Percentiles rank a stretch among this genome's conserved stretches.
These are phyloP conservation scores for Gobio occitaniae DNA, from an alignment of 2,797 vertebrate genomes.

Conservation along the genomic window DNA sequence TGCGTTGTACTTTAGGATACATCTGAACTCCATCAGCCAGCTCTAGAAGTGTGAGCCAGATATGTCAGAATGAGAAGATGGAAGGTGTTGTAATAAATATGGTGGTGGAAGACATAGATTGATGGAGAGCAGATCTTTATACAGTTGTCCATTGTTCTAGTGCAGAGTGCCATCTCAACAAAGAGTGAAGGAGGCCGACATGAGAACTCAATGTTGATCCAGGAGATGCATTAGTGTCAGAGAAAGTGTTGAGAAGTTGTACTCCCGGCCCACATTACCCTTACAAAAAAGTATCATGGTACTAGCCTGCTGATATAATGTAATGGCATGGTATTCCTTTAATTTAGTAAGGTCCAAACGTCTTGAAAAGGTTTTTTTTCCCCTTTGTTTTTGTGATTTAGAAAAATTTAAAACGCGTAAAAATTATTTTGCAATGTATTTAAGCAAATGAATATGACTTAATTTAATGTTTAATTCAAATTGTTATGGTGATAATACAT, in stretches of 20 bases:
- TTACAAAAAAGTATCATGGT: constrained; percentile 29
- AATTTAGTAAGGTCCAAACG: background rate
- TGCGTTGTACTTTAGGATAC: background rate
- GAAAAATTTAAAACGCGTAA: background rate
- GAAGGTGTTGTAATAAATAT: constrained; percentile 3
- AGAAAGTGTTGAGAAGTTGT: constrained; percentile 18
- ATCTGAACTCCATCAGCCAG: constrained; percentile 4
- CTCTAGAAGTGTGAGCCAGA: constrained; percentile 11
- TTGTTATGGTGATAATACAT: background rate
- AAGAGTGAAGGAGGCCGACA: background rate
- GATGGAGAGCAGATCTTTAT: background rate
- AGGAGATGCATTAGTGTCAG: constrained; percentile 16
- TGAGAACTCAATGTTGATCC: background rate
- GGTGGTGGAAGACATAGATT: background rate
- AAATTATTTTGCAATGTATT: background rate
- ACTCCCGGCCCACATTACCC: constrained; percentile 21
- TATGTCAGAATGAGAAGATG: background rate
- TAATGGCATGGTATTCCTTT: background rate
- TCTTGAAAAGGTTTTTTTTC: background rate
- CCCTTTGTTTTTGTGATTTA: too few relatives aligned
- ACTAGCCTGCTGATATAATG: background rate
- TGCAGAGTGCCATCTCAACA: background rate
- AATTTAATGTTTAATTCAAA: background rate
- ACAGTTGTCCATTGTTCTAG: constrained; percentile 23
- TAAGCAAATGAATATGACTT: background rate